phyloP scores from a whole-genome alignment of 2,888 invertebrate genomes.

The Drosophila formosana region DNA sequence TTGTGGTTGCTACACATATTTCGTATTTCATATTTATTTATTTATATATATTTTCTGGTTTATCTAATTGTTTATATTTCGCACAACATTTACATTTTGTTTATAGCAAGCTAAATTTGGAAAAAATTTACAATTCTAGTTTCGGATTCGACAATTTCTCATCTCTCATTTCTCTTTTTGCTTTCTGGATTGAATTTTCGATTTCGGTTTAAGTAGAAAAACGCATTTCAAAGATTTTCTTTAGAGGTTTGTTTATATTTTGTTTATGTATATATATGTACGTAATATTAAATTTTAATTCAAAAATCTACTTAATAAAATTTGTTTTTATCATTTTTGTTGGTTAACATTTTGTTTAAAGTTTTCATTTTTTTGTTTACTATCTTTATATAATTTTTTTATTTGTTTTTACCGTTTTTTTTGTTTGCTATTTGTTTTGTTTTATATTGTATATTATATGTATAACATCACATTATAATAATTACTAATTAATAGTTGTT shows the following conservation, averaged over 20 bases:
- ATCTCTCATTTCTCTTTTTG: constrained; percentile 1
- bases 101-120: constrained; percentile 55
- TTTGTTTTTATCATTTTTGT: constrained; percentile 53
- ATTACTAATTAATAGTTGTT: constrained; percentile 76
- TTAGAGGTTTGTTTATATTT: constrained; percentile 10
- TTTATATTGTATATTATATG: constrained; percentile 56
- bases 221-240: constrained; percentile 48
- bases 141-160: constrained; percentile 30
- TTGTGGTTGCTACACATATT: constrained; percentile 33
- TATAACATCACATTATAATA: constrained; percentile 84
- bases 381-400: constrained; percentile 37
- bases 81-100: constrained; percentile 64
- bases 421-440: constrained; percentile 30
- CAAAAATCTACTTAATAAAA: constrained; percentile 82
- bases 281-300: constrained; percentile 68
- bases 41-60: constrained; percentile 13
- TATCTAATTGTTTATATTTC: constrained; percentile 42
- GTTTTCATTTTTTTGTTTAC: constrained; percentile 38
- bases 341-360: constrained; percentile 70
- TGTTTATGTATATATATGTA: constrained; percentile 40
- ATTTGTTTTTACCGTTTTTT: constrained; percentile 36
- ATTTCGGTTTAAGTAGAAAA: constrained; percentile 56
- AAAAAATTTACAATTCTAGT: constrained; percentile 64
- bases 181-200: constrained; percentile 22
- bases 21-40: constrained; percentile 15